Base-by-base conservation (phyloP, 2,888 invertebrate species). In the Aphodius granarius region DNA sequence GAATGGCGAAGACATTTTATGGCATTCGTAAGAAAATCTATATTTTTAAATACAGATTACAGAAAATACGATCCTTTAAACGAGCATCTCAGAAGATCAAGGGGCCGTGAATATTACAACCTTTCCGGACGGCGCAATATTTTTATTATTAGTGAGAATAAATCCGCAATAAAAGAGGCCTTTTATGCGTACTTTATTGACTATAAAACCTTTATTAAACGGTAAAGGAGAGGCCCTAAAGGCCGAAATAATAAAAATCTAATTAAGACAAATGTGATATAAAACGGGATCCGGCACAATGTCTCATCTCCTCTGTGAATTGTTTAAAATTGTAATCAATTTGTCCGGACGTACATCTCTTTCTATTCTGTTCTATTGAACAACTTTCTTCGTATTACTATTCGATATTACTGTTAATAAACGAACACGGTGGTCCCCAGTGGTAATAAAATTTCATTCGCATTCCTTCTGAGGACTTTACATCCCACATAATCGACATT, bases 201-300 rank as follows among this genome's bases (percentile, higher is more conserved):
- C 68, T 21, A 68, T 68, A 68, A 68, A 68, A 68, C 21, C 22
- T 20, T 21, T 68, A 68, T 68, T 68, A 68, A 68, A 68, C n/a
- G 21, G n/a, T 68, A 22, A 68, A 68, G 22, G 22, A 65, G 65
- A 22, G 68, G 20, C 68, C 22, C 20, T n/a, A 22, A 68, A 68
- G n/a, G 22, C 68, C n/a, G 68, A 68, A 20, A 68, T 22, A 68
- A 20, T 68, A 68, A 68, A 68, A 68, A 68, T 22, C 68, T 68
- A 68, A 68, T 68, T 68, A 68, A 68, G 68, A 43, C 43, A 6
- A 13, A 43, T 43, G 43, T 43, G 43, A 43, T 9, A 43, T 43
- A 43, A 43, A 43, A 43, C 43, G 13, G 9, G 43, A 43, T 43
- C 43, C 43, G 9, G 43, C 9, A 3, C 9, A 43, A 43, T 43